Conservation (phyloP, 2,888 invertebrate species). For the Dichetophora obliterata region DNA sequence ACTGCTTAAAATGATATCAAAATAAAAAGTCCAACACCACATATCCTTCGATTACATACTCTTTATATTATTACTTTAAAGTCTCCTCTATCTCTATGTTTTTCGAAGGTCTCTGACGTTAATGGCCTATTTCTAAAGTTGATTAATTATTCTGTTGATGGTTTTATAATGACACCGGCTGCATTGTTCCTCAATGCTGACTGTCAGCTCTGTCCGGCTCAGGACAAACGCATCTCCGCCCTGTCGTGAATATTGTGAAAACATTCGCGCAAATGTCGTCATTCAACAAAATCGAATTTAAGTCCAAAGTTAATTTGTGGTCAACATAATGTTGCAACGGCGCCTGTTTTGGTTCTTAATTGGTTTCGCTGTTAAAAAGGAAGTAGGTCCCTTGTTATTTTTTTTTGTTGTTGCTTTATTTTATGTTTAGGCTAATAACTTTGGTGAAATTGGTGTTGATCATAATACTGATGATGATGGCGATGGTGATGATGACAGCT, state of each 20-base stretch:
- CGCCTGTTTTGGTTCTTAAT: not conserved
- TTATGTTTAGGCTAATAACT: not conserved
- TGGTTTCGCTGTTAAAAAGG: not conserved
- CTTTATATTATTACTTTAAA: no score
- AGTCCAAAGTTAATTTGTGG: not conserved
- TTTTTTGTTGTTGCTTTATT: not conserved
- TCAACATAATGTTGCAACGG: not conserved
- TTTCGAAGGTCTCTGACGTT: not conserved
- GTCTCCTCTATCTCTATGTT: not conserved
- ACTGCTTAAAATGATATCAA: no score
- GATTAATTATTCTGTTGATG: conserved; percentile 14
- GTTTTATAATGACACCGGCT: conserved; percentile 2
- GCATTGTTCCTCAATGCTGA: not conserved
- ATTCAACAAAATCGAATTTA: not conserved
- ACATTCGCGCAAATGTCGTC: not conserved
- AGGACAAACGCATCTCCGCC: no score
- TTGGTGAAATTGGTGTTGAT: not conserved
- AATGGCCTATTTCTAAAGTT: not conserved
- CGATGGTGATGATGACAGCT: not conserved
- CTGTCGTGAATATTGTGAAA: not conserved
- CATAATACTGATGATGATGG: not conserved
- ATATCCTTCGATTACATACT: no score
- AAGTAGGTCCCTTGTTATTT: not conserved
- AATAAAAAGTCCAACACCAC: no score
- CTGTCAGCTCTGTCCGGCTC: no score